Evolutionary conservation across 2,113 vertebrate species (phyloP), one percentile per base, ranked within the genome.

Genomic region (Caranx melampygus): DNA sequence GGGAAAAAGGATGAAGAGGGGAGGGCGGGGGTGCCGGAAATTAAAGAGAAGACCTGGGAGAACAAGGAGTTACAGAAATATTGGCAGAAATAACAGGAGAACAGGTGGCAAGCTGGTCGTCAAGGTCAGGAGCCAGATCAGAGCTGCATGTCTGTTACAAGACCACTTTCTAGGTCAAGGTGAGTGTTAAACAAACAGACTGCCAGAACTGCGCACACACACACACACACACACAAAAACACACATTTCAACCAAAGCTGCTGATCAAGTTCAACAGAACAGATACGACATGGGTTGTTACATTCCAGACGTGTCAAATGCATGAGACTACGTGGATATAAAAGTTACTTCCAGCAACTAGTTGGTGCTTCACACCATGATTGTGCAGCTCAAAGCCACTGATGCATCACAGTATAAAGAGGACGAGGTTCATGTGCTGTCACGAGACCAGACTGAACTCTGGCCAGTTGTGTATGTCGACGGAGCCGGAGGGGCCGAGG

Each of bases 61-160:
- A 87, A 85, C 67, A 21, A 62, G 83, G 82, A 86, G 79, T 86
- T 89, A 79, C 47, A 73, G 88, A 75, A 91, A 88, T 79, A 90
- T 87, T 90, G 82, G 85, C 85, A 80, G 74, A 88, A 92, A 92
- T 78, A 91, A 92, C 78, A 92, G 15, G 58, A 71, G 81, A 84
- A 66, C 85, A 90, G 92, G 79, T 86, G 87, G 87, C 54, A 66
- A 70, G 67, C 81, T 82, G 89, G 82, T 49, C 65, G 87, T 57
- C 55, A 59, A 89, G 90, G 90, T 92, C 85, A 89, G 59, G 62
- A 80, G 81, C 55, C 26, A 37, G 20, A 87, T 84, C 65, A 82
- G 72, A 90, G 75, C 77, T 37, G 72, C 57, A 49, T 79, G 70
- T 62, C 40, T 71, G 69, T 64, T 76, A 80, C 37, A 40, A 78